Conservation (phyloP, 2,888 invertebrate species). For the Petrophora chlorosata region DNA sequence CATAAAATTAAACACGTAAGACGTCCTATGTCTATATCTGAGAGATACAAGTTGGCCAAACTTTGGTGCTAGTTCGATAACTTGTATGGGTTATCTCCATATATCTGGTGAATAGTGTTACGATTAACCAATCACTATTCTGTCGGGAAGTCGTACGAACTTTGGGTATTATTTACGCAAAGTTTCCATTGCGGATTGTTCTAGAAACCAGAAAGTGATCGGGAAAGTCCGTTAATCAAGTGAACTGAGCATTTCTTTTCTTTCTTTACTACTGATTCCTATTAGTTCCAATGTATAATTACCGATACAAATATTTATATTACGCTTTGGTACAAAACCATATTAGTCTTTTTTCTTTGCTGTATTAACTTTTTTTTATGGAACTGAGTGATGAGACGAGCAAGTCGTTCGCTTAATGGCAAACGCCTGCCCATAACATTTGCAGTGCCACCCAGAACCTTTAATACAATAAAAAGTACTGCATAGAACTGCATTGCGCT, state of each 20-base stretch:
- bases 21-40: constrained; percentile 9
- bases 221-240: neutral
- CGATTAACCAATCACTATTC: constrained; percentile 41
- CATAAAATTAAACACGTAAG: neutral
- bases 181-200: neutral
- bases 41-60: constrained; percentile 42
- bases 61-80: constrained; percentile 49
- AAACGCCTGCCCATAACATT: too few relatives aligned
- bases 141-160: constrained; percentile 6
- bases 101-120: constrained; percentile 42
- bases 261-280: neutral
- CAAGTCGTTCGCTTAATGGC: too few relatives aligned
- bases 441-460: too few relatives aligned
- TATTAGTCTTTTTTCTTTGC: too few relatives aligned
- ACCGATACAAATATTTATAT: too few relatives aligned
- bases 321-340: neutral
- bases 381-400: too few relatives aligned
- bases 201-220: neutral
- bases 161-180: constrained; percentile 13
- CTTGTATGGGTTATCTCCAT: constrained; percentile 46
- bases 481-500: too few relatives aligned
- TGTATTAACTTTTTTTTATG: too few relatives aligned
- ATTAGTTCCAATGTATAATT: too few relatives aligned
- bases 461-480: too few relatives aligned
- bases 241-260: neutral